These are phyloP conservation scores for Clostera curtula DNA, from an alignment of 2,888 invertebrate species.

Conservation along the genomic window DNA sequence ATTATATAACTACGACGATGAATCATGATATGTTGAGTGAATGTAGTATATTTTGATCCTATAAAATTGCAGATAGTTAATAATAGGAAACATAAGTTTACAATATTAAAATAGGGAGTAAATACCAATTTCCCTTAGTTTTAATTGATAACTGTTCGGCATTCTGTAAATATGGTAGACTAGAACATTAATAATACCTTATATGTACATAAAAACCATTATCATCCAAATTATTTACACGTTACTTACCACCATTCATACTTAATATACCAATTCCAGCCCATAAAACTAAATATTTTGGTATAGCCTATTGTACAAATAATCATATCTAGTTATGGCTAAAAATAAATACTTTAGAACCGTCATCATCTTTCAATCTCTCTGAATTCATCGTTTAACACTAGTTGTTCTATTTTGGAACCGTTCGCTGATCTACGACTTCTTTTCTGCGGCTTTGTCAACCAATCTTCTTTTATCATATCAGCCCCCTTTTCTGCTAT, in stretches of 20 bases:
- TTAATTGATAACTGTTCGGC: too few species aligned
- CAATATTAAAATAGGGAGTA: too few species aligned
- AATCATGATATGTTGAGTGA: too few species aligned
- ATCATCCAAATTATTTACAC: too few species aligned
- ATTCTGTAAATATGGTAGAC: too few species aligned
- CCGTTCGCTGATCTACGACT: slow-evolving; percentile 39
- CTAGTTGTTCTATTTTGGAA: slow-evolving; percentile 29
- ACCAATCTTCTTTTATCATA: slow-evolving; percentile 84
- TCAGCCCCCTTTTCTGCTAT: slow-evolving; percentile 91
- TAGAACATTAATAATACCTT: too few species aligned
- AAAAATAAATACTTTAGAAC: slow-evolving; percentile 12
- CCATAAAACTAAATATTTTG: slow-evolving; percentile 18
- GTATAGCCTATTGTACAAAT: slow-evolving; percentile 16
- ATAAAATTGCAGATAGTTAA: too few species aligned
- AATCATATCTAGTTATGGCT: slow-evolving; percentile 23
- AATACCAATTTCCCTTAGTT: too few species aligned
- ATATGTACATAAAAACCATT: too few species aligned
- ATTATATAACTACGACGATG: too few species aligned
- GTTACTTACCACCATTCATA: not conserved
- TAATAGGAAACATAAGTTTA: too few species aligned
- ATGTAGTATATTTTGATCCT: too few species aligned
- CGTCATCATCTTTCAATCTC: slow-evolving; percentile 43
- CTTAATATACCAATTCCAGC: slow-evolving; percentile 1
- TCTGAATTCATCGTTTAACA: slow-evolving; percentile 31
- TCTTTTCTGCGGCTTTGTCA: slow-evolving; percentile 37